Evolutionary conservation across 2,888 invertebrate species (phyloP), one percentile per base, ranked within the genome.

Genomic region (Sturmia bella): DNA sequence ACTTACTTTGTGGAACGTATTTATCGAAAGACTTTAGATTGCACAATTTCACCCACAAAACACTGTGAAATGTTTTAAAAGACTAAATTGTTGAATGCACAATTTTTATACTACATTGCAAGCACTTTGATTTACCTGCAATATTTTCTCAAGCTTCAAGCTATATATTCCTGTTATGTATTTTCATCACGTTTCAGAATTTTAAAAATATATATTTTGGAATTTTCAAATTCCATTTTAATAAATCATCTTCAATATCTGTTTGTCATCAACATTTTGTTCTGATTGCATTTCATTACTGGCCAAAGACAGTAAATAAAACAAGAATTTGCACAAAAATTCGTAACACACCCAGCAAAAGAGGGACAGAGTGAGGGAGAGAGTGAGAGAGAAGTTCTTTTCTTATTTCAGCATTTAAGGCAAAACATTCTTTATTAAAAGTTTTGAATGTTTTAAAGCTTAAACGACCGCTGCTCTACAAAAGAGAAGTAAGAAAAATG

Each of bases 231-330:
- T 54, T 61, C 45, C 68, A 68, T 24, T 19, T 17, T 21, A 63
- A 70, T 59, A 75, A 57, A 66, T 64, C 69, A 64, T 64, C 64
- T 19, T 21, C 43, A 19, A 17, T 7, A 19, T 21, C 12, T n/a
- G n/a, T 12, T 24, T 12, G 32, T 45, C 54, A 11, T 32, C 45
- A 61, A 21, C 52, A 75, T 74, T 54, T 59, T 70, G 52, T 56
- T 32, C 73, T 52, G 52, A 57, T 52, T 77, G 48, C 61, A 74
- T 78, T 78, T 74, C 63, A 77, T 77, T 69, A 56, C 45, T 15
- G 11, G 27, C 39, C n/a, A 19, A 64, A 57, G 27, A 2, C 21
- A 24, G 39, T 1, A 57, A 27, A 15, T 9, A 32, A 64, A 50
- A 66, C 13, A 27, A 56, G 41, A 69, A 64, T 54, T 78, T 45